Percentiles rank a stretch among this genome's conserved stretches.
Evolutionary conservation across 1,140 invertebrate species (phyloP).

Genomic region (Diorhabda sublineata): DNA sequence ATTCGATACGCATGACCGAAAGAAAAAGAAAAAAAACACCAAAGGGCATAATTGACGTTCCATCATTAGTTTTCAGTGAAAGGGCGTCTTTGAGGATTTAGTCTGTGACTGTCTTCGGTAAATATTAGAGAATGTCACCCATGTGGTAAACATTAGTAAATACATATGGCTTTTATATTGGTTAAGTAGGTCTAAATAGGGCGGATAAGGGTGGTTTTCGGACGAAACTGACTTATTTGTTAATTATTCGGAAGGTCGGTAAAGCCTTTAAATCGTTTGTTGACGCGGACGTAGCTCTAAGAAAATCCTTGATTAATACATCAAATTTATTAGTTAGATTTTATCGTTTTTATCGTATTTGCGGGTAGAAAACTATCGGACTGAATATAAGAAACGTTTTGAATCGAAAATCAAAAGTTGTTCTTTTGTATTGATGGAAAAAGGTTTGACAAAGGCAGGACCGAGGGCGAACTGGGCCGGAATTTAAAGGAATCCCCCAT

Average conservation of each 20-base stretch:
- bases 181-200: slow-evolving; percentile 28
- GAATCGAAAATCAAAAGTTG: slow-evolving; percentile 19
- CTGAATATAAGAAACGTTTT: not conserved
- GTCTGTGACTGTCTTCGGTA: slow-evolving; percentile 17
- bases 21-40: slow-evolving; percentile 20
- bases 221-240: slow-evolving; percentile 30
- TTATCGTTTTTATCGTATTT: no score
- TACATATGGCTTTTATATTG: slow-evolving; percentile 42
- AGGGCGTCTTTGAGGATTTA: slow-evolving; percentile 18
- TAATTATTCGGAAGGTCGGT: slow-evolving; percentile 20
- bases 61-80: slow-evolving; percentile 18
- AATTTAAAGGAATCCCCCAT: slow-evolving; percentile 13
- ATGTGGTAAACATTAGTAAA: slow-evolving; percentile 46
- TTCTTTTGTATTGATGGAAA: slow-evolving; percentile 14
- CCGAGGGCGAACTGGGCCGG: slow-evolving; percentile 22
- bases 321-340: no score
- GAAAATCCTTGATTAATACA: no score
- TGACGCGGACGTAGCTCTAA: not conserved
- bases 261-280: slow-evolving; percentile 14
- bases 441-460: slow-evolving; percentile 34
- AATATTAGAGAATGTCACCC: slow-evolving; percentile 35
- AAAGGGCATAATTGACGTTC: slow-evolving; percentile 17
- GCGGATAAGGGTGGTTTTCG: slow-evolving; percentile 24
- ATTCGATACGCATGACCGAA: slow-evolving; percentile 26
- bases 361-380: no score